Evolutionary conservation across 2,888 invertebrate genomes (phyloP), one percentile per base, ranked within the genome.

Genomic region (Macrosoma leucophasiata): DNA sequence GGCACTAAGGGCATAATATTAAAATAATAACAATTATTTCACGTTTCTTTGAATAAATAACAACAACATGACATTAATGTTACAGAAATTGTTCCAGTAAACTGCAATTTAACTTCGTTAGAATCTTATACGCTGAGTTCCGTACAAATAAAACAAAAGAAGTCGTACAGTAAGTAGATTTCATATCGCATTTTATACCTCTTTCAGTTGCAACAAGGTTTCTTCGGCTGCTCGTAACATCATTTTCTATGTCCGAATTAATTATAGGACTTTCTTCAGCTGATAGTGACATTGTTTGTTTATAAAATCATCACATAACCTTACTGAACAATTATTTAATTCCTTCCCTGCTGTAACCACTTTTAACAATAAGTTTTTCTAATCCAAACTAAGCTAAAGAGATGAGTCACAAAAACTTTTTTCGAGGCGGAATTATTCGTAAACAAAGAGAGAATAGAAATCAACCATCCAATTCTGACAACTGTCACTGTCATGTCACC

Each of bases 251-350:
- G 46, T 84, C 79, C 24, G 75, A 62, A 54, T 81, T 78, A 47
- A 81, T 68, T 43, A 79, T 77, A 37, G 78, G 73, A 56, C 68
- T 77, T 54, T 84, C 81, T 65, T 84, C 82, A 39, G 55, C 50
- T 40, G 68, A 54, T 36, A 64, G 65, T 46, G 79, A 67, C 81
- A 74, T 71, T 38, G 47, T 64, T 61, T 51, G 10, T 55, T 55
- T 59, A 54, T 39, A 50, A 47, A 30, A 41, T 29, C 28, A 46
- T 37, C 59, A 58, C 59, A n/a, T n/a, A n/a, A 52, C 38, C 14
- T 31, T 30, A 30, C 29, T 27, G 13, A 21, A 9, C 11, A 5
- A 13, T 5, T 6, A 4, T 3, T 7, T 18, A 13, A 14, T 11
- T 13, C 14, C 19, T 12, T 2, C 14, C 11, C 13, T n/a, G 18